These are phyloP conservation scores for Nyctibius bracteatus DNA, from an alignment of 2,113 vertebrate genomes.

Conservation along the genomic window DNA sequence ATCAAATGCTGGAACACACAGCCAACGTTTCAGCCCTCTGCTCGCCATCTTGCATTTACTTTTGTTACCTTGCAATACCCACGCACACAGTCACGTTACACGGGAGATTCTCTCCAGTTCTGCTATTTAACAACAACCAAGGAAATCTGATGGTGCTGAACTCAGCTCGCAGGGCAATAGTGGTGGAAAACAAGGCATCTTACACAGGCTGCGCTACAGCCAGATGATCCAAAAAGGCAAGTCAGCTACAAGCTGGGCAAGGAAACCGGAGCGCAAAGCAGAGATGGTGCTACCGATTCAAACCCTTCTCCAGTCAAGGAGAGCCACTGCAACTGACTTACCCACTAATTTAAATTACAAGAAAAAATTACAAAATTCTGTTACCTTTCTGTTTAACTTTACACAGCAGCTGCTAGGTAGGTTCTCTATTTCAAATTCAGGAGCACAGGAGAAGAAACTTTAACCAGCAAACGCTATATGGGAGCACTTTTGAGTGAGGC, in stretches of 20 bases:
- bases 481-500: neutral
- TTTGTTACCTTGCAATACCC: neutral
- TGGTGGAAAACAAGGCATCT: neutral
- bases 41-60: neutral
- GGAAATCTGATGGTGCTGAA: accelerated
- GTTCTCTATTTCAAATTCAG: neutral
- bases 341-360: neutral
- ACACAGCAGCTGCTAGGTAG: neutral
- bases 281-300: neutral
- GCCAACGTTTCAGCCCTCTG: neutral
- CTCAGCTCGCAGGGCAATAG: neutral
- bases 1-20: neutral
- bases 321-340: neutral
- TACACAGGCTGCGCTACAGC: neutral
- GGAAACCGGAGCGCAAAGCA: accelerated
- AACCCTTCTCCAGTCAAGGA: neutral
- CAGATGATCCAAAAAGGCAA: neutral
- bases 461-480: neutral
- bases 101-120: neutral
- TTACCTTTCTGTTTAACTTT: neutral
- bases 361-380: neutral
- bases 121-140: neutral
- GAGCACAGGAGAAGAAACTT: neutral
- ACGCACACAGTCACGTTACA: accelerated
- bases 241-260: neutral